A percentile compares a stretch with the other conserved stretches of the same genome.
These are phyloP conservation scores for Pipra filicauda DNA, from an alignment of 2,113 vertebrate genomes.

Conservation along the genomic window DNA sequence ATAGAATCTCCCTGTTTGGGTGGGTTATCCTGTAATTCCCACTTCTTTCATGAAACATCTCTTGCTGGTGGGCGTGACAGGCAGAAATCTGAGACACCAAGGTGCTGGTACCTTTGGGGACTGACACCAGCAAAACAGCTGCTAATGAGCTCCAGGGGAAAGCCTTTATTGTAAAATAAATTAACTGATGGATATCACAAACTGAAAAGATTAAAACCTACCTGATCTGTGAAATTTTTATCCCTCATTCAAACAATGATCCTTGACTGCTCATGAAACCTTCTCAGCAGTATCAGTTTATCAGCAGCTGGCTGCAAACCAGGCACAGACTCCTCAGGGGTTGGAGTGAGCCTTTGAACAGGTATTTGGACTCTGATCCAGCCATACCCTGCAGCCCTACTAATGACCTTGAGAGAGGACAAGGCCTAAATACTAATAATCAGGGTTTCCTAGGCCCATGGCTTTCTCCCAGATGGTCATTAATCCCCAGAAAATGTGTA, in stretches of 20 bases:
- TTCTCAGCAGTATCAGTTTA: neutral
- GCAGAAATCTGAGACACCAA: neutral
- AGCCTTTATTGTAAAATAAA: neutral
- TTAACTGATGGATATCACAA: neutral
- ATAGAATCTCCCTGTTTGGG: neutral
- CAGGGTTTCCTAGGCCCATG: neutral
- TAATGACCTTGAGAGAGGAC: neutral
- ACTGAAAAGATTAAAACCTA: neutral
- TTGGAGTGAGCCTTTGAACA: accelerated
- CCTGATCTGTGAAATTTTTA: neutral
- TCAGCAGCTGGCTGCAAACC: neutral
- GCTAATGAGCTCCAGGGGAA: neutral
- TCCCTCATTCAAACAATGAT: neutral
- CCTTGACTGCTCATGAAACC: neutral
- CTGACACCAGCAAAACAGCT: neutral
- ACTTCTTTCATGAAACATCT: neutral
- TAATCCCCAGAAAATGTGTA: neutral
- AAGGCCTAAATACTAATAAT: neutral
- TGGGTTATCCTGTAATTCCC: neutral
- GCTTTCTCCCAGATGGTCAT: neutral
- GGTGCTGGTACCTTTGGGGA: neutral
- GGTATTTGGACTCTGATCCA: neutral
- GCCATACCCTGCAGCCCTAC: neutral
- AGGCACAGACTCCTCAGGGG: neutral
- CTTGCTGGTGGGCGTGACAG: neutral